Conservation (phyloP, 2,113 vertebrate genomes). For the Calyptomena viridis region DNA sequence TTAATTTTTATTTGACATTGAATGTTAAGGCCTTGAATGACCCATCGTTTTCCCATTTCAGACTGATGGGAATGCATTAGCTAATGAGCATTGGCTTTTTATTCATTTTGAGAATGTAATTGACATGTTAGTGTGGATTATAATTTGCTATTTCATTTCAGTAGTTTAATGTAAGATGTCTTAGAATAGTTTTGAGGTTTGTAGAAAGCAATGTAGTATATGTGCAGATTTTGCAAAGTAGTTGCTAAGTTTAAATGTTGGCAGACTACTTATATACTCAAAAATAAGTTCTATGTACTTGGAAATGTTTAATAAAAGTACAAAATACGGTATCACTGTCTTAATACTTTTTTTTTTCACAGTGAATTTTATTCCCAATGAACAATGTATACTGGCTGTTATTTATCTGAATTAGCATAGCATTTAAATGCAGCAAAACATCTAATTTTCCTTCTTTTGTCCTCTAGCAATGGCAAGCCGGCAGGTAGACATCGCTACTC, state of each 20-base stretch:
- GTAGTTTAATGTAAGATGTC: background rate
- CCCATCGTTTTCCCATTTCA: background rate
- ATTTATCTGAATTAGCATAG: background rate
- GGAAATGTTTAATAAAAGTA: background rate
- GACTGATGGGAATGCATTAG: background rate
- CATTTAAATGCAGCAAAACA: background rate
- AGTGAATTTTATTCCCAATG: background rate
- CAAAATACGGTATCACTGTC: background rate
- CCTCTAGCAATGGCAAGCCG: constrained; percentile 89
- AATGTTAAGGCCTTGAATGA: background rate
- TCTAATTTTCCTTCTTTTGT: background rate
- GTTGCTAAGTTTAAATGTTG: background rate
- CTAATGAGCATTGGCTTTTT: background rate
- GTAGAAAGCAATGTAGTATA: background rate
- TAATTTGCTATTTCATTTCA: background rate
- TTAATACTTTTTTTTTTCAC: background rate
- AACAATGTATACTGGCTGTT: background rate
- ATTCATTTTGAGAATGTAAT: background rate
- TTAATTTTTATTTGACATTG: constrained; percentile 3
- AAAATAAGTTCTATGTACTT: background rate
- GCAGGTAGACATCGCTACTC: constrained; percentile 96
- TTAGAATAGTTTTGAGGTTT: background rate
- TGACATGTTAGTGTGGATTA: background rate
- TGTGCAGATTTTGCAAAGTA: background rate
- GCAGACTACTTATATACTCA: background rate